Evolutionary conservation across 2,888 invertebrate genomes (phyloP).

Genomic region (Iphiclides podalirius): DNA sequence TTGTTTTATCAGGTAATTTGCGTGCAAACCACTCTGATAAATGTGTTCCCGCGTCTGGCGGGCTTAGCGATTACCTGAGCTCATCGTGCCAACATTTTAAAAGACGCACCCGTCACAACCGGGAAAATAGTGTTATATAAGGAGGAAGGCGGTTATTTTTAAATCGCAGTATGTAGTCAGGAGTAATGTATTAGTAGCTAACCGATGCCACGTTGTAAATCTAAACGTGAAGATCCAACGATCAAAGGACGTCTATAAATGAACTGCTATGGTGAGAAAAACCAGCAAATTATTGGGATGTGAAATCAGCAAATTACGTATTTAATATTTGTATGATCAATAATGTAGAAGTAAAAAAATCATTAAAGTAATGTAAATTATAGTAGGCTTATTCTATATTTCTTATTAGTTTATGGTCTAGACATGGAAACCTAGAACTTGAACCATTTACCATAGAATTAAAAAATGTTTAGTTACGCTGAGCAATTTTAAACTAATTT

Average conservation of each 20-base stretch:
- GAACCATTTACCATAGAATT: too few relatives aligned
- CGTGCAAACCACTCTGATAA: constrained; percentile 34
- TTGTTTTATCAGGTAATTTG: constrained; percentile 48
- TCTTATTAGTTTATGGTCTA: too few relatives aligned
- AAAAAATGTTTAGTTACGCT: too few relatives aligned
- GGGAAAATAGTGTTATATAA: constrained; percentile 54
- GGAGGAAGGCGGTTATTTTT: constrained; percentile 59
- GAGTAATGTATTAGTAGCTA: constrained; percentile 34
- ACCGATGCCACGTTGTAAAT: background rate
- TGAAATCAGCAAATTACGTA: too few relatives aligned
- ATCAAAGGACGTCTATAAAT: constrained; percentile 2
- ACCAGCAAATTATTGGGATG: background rate
- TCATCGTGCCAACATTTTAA: constrained; percentile 43
- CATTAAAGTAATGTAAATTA: too few relatives aligned
- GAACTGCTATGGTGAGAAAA: background rate
- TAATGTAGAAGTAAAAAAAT: too few relatives aligned
- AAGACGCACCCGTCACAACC: constrained; percentile 59
- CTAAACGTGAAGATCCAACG: background rate
- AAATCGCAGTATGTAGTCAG: constrained; percentile 43
- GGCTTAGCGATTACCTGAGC: constrained; percentile 51
- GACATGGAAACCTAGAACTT: too few relatives aligned
- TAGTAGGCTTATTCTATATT: too few relatives aligned
- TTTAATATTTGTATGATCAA: too few relatives aligned
- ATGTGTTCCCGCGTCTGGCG: constrained; percentile 32
- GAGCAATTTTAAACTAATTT: too few relatives aligned